phyloP scores from a whole-genome alignment of 2,797 vertebrate species.

The Chaunax sp. region DNA sequence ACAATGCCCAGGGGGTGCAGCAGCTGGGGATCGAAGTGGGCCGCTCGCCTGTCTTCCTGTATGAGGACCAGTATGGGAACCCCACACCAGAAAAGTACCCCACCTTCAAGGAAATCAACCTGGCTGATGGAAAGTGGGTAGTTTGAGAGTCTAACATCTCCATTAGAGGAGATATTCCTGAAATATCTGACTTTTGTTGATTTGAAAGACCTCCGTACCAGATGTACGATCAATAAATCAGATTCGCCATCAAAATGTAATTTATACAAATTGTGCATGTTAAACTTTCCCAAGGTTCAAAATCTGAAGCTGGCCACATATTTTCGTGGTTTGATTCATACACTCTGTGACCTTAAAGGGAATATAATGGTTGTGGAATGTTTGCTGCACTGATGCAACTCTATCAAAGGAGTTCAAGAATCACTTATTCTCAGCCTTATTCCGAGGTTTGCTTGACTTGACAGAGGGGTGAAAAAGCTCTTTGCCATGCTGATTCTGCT shows the following conservation, averaged over 20 bases:
- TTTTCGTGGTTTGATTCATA: slow-evolving; percentile 11
- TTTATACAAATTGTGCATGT: background rate
- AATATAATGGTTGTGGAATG: slow-evolving; percentile 5
- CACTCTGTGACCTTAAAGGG: background rate
- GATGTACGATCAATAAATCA: background rate
- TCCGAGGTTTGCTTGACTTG: slow-evolving; percentile 24
- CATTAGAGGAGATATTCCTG: background rate
- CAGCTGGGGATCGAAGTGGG: slow-evolving; percentile 91
- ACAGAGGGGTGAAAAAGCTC: slow-evolving; percentile 27
- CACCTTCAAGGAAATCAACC: slow-evolving; percentile 86
- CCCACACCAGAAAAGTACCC: slow-evolving; percentile 85
- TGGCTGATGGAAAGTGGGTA: slow-evolving; percentile 92
- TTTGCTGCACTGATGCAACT: slow-evolving; percentile 22
- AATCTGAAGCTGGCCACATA: background rate
- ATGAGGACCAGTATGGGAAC: slow-evolving; percentile 86
- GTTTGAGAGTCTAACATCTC: background rate
- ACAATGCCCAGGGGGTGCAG: slow-evolving; percentile 86
- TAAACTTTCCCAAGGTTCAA: slow-evolving; percentile 15
- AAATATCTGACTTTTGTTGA: background rate
- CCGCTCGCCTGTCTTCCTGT: slow-evolving; percentile 86
- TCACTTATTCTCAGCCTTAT: slow-evolving; percentile 10
- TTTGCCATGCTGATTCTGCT: slow-evolving; percentile 6
- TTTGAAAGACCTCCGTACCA: background rate
- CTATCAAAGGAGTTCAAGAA: slow-evolving; percentile 27
- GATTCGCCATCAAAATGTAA: background rate